Evolutionary conservation across 2,797 vertebrate genomes (phyloP).

Genomic region (Podargus strigoides): DNA sequence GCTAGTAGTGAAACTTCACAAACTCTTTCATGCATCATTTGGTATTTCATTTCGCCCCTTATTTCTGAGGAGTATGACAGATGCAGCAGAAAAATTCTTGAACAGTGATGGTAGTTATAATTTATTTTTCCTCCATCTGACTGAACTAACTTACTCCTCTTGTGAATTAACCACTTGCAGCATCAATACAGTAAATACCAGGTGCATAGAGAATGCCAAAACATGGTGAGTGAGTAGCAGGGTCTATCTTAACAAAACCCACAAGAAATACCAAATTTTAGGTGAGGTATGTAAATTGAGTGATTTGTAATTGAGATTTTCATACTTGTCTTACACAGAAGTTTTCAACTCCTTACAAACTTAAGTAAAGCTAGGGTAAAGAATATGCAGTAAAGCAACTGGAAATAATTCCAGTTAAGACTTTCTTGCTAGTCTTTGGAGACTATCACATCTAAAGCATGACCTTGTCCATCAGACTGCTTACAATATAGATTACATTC

Average conservation of each 20-base stretch:
- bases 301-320: not conserved
- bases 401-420: not conserved
- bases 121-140: not conserved
- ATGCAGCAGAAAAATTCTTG: not conserved
- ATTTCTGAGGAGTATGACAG: not conserved
- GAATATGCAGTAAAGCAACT: not conserved
- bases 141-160: not conserved
- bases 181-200: not conserved
- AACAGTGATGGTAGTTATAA: not conserved
- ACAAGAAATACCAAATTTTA: not conserved
- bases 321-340: not conserved
- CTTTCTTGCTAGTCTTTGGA: not conserved
- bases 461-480: not conserved
- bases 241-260: not conserved
- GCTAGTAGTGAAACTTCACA: not conserved
- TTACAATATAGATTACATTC: not conserved
- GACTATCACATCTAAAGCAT: not conserved
- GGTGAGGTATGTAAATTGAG: not conserved
- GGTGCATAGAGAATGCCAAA: not conserved
- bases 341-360: not conserved
- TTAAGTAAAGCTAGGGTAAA: not conserved
- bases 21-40: not conserved
- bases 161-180: not conserved
- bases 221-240: not conserved
- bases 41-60: not conserved